Percentiles rank a stretch among this genome's conserved stretches.
Evolutionary conservation across 2,888 invertebrate species (phyloP).

Genomic region (Melieria omissa): DNA sequence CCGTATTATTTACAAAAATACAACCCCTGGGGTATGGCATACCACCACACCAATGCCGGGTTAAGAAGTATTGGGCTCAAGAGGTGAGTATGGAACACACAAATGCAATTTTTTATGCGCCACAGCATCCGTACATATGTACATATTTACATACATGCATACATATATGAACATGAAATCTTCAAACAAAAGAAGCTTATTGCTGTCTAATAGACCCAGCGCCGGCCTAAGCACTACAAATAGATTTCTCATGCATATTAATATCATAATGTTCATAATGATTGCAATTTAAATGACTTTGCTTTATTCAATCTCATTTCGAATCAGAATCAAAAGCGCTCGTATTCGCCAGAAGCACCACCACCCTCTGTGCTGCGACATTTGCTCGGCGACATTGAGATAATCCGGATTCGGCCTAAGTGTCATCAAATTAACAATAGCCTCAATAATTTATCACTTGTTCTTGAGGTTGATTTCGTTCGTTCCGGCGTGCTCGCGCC

Average conservation of each 20-base stretch:
- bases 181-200: too few species aligned
- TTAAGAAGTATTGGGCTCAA: too few species aligned
- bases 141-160: too few species aligned
- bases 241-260: constrained; percentile 44
- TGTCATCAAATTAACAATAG: constrained; percentile 62
- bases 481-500: too few species aligned
- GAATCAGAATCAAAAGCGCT: constrained; percentile 30
- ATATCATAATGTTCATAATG: constrained; percentile 42
- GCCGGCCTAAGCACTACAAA: constrained; percentile 38
- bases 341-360: neutral
- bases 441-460: constrained; percentile 63
- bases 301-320: constrained; percentile 46
- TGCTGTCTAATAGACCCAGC: too few species aligned
- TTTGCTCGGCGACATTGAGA: constrained; percentile 34
- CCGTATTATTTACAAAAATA: too few species aligned
- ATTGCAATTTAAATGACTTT: constrained; percentile 51
- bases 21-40: too few species aligned
- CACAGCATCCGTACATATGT: neutral
- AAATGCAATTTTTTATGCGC: neutral
- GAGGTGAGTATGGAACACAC: too few species aligned
- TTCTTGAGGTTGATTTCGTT: constrained; percentile 33
- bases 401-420: constrained; percentile 57
- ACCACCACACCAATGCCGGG: too few species aligned
- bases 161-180: too few species aligned
- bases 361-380: neutral